Base-by-base conservation (phyloP, 2,888 invertebrate species). In the Nomada fabriciana region DNA sequence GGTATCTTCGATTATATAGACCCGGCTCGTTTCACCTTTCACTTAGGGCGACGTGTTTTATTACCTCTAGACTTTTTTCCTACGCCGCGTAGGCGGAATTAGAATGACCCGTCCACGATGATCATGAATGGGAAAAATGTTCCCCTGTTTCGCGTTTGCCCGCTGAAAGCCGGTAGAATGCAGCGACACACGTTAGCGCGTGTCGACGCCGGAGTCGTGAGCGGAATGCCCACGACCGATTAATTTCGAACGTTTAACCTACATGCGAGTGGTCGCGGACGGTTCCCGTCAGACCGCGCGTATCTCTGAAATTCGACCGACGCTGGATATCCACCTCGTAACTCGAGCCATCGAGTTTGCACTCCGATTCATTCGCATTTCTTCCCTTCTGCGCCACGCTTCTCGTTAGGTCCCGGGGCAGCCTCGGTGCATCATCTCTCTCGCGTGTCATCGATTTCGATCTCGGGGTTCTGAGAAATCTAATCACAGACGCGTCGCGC, bases 191-290 rank as follows among this genome's bases (percentile, higher is more conserved):
- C 73, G 70, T 70, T 82, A 70, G 82, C 82, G 77, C 82, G 83
- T 83, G 83, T 83, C 77, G 67, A 59, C 63, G 82, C 23, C 59
- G 20, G 7, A 23, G 10, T 52, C 82, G 83, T 77, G 82, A 83
- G 82, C 20, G 25, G 83, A 82, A 83, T 83, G 52, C 72, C 59
- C 67, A 82, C 78, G 83, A 60, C 74, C 65, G 83, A 69, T 83
- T 76, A 73, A 70, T 73, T 83, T 77, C 77, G 65, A 76, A n/a
- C 82, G 83, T 83, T 83, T 83, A 82, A 82, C 83, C 82, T 74
- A 83, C 83, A 76, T 77, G 82, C 82, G 69, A 57, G 69, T 63
- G 29, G 72, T 68, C 57, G 23, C 53, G 57, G 82, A 76, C 73
- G 76, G 73, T 74, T 70, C 68, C 65, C 52, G 75, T 75, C 60